Percentiles rank a stretch among this genome's conserved stretches.
phyloP scores from a whole-genome alignment of 2,113 vertebrate genomes.

The Otocyon megalotis region DNA sequence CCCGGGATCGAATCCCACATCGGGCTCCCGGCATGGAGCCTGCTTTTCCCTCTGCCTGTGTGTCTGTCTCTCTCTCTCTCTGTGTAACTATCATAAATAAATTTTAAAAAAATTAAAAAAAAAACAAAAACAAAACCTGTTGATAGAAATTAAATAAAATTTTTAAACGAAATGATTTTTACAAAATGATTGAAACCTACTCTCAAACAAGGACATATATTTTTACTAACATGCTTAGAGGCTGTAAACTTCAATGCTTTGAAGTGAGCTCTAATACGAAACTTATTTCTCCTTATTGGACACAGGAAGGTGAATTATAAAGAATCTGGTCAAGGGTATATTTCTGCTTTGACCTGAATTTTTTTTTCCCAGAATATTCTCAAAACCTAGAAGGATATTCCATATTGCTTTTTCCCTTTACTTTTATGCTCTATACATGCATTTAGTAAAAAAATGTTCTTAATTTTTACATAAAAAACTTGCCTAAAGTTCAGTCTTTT shows the following conservation, averaged over 20 bases:
- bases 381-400: not conserved
- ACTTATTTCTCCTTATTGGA: not conserved
- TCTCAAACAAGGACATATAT: not conserved
- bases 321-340: not conserved
- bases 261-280: not conserved
- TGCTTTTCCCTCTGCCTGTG: no score
- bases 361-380: not conserved
- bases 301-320: not conserved
- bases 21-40: no score
- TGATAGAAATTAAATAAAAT: not conserved
- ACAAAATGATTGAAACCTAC: not conserved
- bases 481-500: not conserved
- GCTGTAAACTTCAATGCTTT: not conserved
- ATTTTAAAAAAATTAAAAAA: no score
- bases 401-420: not conserved
- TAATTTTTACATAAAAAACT: not conserved
- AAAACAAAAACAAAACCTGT: not conserved
- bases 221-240: not conserved
- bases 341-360: not conserved
- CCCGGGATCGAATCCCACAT: no score
- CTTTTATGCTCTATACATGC: not conserved
- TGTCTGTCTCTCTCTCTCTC: no score
- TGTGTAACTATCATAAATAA: no score
- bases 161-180: not conserved
- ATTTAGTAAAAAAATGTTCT: not conserved